Evolutionary conservation across 1,140 invertebrate species (phyloP), one percentile per base, ranked within the genome.

Genomic region (Calycopis cecrops): DNA sequence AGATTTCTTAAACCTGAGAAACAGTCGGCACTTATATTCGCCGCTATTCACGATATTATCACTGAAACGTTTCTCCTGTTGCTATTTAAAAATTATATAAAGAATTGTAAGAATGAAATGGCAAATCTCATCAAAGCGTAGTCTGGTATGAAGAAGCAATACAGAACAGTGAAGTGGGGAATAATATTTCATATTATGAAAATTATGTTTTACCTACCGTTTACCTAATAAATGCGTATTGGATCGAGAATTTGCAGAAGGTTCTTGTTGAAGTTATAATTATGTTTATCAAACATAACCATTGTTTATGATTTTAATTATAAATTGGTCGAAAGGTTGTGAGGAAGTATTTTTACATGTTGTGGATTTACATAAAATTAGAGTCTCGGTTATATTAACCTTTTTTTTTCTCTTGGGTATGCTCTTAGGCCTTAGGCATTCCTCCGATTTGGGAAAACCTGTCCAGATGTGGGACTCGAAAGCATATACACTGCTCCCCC

Each of bases 21-120:
- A 44, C 40, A 44, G 40, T 44, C 40, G 40, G 40, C 40, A 1
- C 40, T 44, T 9, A 44, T 44, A 12, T 44, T 44, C 40, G 40
- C 40, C 6, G 82, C 76, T 33, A 81, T 84, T 56, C 82, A 86
- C 52, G 76, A 82, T 54, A 82, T 84, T 51, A 79, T 85, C n/a
- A 62, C 72, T 44, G 84, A 84, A 73, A 81, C 79, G 74, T 77
- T 71, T 61, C 60, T 81, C 6, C 59, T 81, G 0, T 52, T 83
- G 33, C 60, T 73, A 35, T 78, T 76, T 62, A 86, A 86, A 55
- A 54, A 61, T 44, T 81, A 80, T 48, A 81, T 86, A 67, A 81
- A 62, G 44, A 76, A 73, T 73, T 71, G 84, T 59, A 86, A 84
- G 58, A 69, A 58, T 38, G 77, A 84, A 62, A 84, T 84, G 76